Percentiles rank a stretch among this genome's conserved stretches.
These are phyloP conservation scores for Eulemur albifrons DNA, from an alignment of 2,797 vertebrate genomes.

Conservation along the genomic window DNA sequence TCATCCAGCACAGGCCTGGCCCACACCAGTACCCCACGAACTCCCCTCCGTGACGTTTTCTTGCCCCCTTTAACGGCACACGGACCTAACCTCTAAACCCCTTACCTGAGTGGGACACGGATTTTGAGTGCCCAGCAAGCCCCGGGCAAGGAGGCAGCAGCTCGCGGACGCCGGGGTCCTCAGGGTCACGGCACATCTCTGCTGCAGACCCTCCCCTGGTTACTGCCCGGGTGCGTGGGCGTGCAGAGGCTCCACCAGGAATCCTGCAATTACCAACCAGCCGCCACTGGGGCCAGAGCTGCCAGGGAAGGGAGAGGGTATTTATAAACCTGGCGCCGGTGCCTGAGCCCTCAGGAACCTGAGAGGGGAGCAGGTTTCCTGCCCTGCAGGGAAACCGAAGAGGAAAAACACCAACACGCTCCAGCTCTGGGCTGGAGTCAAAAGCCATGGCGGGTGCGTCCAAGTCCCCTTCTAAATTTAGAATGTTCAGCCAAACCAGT, in stretches of 20 bases:
- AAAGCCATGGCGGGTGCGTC: conserved; percentile 7
- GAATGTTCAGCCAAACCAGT: conserved; percentile 61
- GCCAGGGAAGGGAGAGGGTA: conserved; percentile 20
- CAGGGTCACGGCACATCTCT: fast-evolving
- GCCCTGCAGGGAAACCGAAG: conserved; percentile 46
- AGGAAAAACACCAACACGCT: conserved; percentile 66
- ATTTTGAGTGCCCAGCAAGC: neutral
- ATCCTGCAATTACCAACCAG: neutral
- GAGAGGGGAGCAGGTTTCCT: conserved; percentile 53
- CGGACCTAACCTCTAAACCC: neutral
- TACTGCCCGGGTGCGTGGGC: neutral
- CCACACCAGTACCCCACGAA: neutral
- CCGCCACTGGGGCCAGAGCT: neutral
- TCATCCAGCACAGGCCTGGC: neutral
- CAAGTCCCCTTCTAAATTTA: conserved; percentile 76
- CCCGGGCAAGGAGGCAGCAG: neutral
- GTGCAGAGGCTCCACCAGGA: neutral
- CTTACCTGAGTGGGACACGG: neutral
- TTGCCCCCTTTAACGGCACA: neutral
- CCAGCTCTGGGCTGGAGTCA: conserved; percentile 43
- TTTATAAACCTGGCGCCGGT: conserved; percentile 61
- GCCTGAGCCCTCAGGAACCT: conserved; percentile 53
- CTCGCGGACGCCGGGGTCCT: neutral
- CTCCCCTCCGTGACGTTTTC: fast-evolving
- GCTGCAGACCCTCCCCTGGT: neutral